phyloP scores from a whole-genome alignment of 1,140 invertebrate species.

The Rhagoletis pomonella region DNA sequence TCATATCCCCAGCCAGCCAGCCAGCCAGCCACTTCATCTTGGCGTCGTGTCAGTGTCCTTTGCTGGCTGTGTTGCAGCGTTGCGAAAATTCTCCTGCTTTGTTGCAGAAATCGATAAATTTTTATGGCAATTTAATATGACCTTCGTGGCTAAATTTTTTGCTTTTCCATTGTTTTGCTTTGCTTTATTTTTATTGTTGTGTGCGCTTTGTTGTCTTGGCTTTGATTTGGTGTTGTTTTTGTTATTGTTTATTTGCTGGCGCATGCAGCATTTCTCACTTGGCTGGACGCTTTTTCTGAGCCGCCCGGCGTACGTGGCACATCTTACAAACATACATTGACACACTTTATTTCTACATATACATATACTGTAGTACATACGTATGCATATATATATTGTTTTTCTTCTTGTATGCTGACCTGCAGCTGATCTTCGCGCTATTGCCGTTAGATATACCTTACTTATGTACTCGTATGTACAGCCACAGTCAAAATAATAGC shows the following conservation, averaged over 20 bases:
- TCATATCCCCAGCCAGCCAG: background rate
- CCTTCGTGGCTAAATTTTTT: slow-evolving; percentile 72
- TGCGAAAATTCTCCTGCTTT: slow-evolving; percentile 64
- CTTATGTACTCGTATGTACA: too few relatives aligned
- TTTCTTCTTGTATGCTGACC: background rate
- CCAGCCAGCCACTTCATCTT: background rate
- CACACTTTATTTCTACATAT: background rate
- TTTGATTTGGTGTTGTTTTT: slow-evolving; percentile 29
- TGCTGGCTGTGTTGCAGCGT: slow-evolving; percentile 57
- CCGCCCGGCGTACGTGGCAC: background rate
- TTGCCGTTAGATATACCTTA: background rate
- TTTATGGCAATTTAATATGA: slow-evolving; percentile 75
- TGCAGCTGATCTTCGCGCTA: slow-evolving; percentile 30
- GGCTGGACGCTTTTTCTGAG: background rate
- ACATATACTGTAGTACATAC: too few relatives aligned
- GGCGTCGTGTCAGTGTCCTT: slow-evolving; percentile 70
- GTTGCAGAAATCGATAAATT: slow-evolving; percentile 74
- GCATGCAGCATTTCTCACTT: slow-evolving; percentile 4
- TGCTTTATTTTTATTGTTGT: slow-evolving; percentile 46
- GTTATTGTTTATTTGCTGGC: slow-evolving; percentile 7
- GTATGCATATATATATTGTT: background rate
- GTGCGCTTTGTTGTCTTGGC: slow-evolving; percentile 6
- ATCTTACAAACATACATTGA: background rate
- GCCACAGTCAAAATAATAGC: too few relatives aligned
- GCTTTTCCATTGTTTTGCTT: slow-evolving; percentile 61